phyloP scores from a whole-genome alignment of 2,888 invertebrate species.

The Melipona beecheii region DNA sequence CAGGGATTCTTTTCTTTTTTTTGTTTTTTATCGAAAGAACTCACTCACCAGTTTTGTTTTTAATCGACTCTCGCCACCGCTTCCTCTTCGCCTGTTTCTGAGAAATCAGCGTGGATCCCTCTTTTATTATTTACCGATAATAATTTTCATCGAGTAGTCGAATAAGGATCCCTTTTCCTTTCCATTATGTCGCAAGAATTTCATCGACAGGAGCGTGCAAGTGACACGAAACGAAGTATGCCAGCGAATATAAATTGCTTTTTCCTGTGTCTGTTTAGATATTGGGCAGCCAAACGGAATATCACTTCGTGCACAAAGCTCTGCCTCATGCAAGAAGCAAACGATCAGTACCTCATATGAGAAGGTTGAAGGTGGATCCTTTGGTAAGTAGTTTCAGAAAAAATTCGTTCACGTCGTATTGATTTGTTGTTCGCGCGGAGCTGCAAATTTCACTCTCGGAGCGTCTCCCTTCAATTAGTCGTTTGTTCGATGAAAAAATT shows the following conservation, averaged over 20 bases:
- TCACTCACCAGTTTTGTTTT: too few species aligned
- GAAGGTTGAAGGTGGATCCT: constrained; percentile 95
- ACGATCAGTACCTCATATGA: constrained; percentile 94
- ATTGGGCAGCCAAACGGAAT: constrained; percentile 94
- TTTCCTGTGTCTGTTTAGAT: constrained; percentile 87
- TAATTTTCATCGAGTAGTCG: neutral
- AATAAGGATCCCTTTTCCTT: neutral
- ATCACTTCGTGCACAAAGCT: constrained; percentile 97
- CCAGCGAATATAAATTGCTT: constrained; percentile 9
- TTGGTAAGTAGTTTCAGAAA: constrained; percentile 88
- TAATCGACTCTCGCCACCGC: too few species aligned
- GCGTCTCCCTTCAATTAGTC: neutral
- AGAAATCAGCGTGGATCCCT: neutral
- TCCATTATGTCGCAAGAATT: neutral
- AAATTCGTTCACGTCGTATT: neutral
- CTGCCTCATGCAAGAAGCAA: constrained; percentile 94
- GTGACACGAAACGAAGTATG: neutral
- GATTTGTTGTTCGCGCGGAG: neutral
- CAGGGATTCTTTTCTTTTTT: neutral
- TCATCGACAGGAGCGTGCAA: neutral
- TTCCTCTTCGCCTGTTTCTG: neutral
- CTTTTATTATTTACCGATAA: neutral
- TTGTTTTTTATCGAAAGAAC: too few species aligned
- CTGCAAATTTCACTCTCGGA: neutral
- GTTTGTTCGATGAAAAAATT: neutral